Base-by-base conservation (phyloP, 2,888 invertebrate genomes). In the Epinotia bilunana region DNA sequence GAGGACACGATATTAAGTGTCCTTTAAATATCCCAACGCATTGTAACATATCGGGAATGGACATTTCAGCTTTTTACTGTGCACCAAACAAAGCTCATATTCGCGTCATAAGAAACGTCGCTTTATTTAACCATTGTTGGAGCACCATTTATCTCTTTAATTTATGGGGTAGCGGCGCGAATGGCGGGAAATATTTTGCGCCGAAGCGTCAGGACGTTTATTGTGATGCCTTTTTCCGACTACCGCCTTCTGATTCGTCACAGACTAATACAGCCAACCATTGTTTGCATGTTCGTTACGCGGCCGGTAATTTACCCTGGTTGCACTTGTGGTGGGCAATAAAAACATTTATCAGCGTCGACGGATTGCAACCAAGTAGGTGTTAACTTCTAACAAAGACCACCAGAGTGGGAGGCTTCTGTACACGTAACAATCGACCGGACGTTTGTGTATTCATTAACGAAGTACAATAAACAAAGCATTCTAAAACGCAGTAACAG, bases 81-180 rank as follows among this genome's bases (percentile, higher is more conserved):
- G 81, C 80, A 78, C 85, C 86, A 86, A 88, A 91, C 90, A 91
- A 90, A 87, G 89, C 86, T 86, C 90, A 90, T 89, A 91, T 90
- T 90, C 85, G 86, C 89, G 86, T 88, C 90, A 89, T 88, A 89
- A 91, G 91, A 88, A 91, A 89, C 85, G 81, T 84, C 86, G 89
- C 91, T 90, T 91, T 92, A 91, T 93, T 91, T 89, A 89, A 80
- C 91, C 91, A 92, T 94, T 94, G 93, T 93, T 91, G 88, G 86
- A 80, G 84, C 80, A 86, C 91, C 92, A 93, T 93, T 93, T 94
- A 94, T 94, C 92, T 93, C 88, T 87, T 86, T 89, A 91, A 93
- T 94, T 94, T 94, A 94, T 92, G 90, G 90, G 85, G 85, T 85
- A 89, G 87, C 90, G 90, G 88, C 85, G 87, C 90, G 86, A 92